Base-by-base conservation (phyloP, 2,888 invertebrate species). In the Xanthorhoe spadicearia region DNA sequence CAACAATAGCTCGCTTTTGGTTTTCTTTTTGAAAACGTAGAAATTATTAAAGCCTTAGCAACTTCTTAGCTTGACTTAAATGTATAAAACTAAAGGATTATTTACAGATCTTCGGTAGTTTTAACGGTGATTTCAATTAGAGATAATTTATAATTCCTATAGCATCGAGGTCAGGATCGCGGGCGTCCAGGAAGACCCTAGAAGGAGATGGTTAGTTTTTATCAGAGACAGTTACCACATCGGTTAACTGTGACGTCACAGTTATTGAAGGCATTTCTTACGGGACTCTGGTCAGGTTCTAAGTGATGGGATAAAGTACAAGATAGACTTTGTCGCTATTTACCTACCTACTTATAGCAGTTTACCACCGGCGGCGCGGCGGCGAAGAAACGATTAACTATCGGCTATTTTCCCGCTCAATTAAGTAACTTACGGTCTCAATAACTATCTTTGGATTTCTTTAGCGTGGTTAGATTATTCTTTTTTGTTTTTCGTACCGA, bases 131-230 rank as follows among this genome's bases (percentile, higher is more conserved):
- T 43, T 59, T 19, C 46, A 55, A 64, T 64, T 60, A 63, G 38
- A 55, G 48, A 19, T 50, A 49, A 13, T 43, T 10, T 43, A 56
- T 54, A 38, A 58, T 53, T 54, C 17, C 46, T 19, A 13, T 60
- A 10, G 19, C 55, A 64, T 69, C 51, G 64, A 68, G 73, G 73
- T 64, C 70, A 71, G 70, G 66, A 68, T 51, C 60, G 59, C 68
- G 66, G 43, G 50, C 48, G 32, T 52, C 55, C 74, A 75, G 74
- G 73, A 76, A 73, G 71, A 58, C 77, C 72, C 10, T 76, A 77
- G 46, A 76, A 68, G 77, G 77, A 18, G 48, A 66, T 59, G 71
- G 71, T 70, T 51, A 68, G 68, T 77, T 77, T 77, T 77, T 72
- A 73, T 57, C 38, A 10, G 28, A 55, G 69, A 77, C 78, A 76